phyloP scores from a whole-genome alignment of 1,140 invertebrate species.

The Archivesica marissinica region DNA sequence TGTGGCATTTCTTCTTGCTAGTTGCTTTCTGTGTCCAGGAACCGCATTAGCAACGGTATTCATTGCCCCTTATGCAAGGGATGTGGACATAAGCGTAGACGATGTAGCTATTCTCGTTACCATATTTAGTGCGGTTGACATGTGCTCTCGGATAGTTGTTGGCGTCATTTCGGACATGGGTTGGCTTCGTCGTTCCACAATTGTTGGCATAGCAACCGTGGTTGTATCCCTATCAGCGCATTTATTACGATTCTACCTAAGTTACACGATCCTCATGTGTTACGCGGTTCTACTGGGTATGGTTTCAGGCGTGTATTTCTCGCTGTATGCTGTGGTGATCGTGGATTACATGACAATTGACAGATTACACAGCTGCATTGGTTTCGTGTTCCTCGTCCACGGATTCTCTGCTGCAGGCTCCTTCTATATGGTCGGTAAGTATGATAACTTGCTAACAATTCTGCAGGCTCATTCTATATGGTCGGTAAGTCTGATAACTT shows the following conservation, averaged over 20 bases:
- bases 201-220: neutral
- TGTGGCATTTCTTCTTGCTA: neutral
- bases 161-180: conserved; percentile 16
- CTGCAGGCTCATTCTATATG: conserved; percentile 20
- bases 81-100: neutral
- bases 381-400: conserved; percentile 20
- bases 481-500: conserved; percentile 54
- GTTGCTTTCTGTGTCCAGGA: neutral
- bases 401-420: conserved; percentile 2
- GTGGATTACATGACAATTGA: conserved; percentile 34
- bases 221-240: neutral
- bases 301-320: conserved; percentile 31
- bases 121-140: conserved; percentile 12
- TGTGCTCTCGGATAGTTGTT: neutral
- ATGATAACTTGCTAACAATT: no score
- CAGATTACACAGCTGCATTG: conserved; percentile 10
- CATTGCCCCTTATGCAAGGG: conserved; percentile 44
- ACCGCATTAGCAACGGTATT: neutral
- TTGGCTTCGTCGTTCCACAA: conserved; percentile 12
- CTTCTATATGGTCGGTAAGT: conserved; percentile 47
- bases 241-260: conserved; percentile 1
- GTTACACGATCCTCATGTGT: neutral
- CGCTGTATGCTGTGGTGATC: conserved; percentile 11
- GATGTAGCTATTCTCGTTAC: conserved; percentile 1
- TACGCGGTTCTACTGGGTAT: conserved; percentile 1